Evolutionary conservation across 2,797 vertebrate species (phyloP), one percentile per base, ranked within the genome.

Genomic region (Tapirus indicus): DNA sequence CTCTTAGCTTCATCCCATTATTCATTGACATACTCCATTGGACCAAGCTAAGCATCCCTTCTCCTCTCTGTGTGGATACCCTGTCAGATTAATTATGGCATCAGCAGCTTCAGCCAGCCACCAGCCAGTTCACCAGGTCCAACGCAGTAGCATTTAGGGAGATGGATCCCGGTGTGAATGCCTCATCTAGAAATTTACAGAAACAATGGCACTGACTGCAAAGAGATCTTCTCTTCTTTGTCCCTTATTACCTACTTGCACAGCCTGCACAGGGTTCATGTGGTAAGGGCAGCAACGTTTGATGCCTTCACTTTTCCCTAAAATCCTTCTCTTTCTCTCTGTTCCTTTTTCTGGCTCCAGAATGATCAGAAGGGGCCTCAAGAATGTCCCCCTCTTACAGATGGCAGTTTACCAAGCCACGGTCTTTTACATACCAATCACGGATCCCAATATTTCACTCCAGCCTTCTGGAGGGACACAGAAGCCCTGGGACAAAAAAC

Each of bases 1-100:
- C 58, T 86, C 77, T 86, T 90, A 92, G 95, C 69, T 97, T 95
- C 35, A 56, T 89, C 62, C 68, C 58, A 44, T 96, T 90, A 90
- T 56, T 93, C 85, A 91, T 21, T 25, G 20, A 56, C 80, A 93
- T 72, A 96, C n/a, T 58, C 58, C 90, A 89, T 38, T 82, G 69
- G 97, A 78, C 96, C 83, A 84, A 44, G 62, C 86, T 94, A 90
- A 93, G 49, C n/a, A 78, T 27, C 38, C 44, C 71, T 71, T 94
- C 88, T 89, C 47, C 32, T 87, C 82, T 54, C 69, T 82, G 83
- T 69, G 47, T 41, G 90, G 79, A 66, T 27, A 68, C 82, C 80
- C 85, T 91, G 87, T 90, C 93, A 78, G 41, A 96, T 88, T 95
- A 80, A 89, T 93, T 84, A 95, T 6, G 62, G 54, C 66, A 79